Evolutionary conservation across 2,113 vertebrate genomes (phyloP).

Genomic region (Pseudopipra pipra): DNA sequence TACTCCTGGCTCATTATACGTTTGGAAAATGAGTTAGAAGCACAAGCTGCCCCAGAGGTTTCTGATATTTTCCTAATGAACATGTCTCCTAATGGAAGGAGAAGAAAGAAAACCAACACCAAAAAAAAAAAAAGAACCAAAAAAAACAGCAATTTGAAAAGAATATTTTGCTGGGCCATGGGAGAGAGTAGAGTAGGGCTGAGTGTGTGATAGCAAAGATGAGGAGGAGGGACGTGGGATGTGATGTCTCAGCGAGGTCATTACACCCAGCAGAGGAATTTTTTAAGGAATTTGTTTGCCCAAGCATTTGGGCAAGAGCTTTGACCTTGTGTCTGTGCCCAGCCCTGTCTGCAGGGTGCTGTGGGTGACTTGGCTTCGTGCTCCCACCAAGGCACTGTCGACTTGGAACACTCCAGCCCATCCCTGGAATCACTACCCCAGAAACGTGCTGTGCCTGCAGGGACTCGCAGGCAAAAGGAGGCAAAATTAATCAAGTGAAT

Average conservation of each 20-base stretch:
- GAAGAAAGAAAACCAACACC: neutral
- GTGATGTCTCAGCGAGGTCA: rapidly evolving
- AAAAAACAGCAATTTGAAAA: neutral
- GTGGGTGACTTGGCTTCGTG: rapidly evolving
- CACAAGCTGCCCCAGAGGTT: constrained; percentile 78
- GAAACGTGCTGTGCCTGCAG: rapidly evolving
- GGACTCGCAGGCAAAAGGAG: neutral
- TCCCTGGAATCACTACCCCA: neutral
- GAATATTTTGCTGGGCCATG: neutral
- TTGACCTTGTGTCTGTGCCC: neutral
- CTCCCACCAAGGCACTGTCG: rapidly evolving
- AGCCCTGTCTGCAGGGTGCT: neutral
- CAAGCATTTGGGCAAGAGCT: neutral
- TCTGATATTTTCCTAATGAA: constrained; percentile 81
- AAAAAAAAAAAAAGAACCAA: no score
- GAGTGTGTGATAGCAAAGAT: neutral
- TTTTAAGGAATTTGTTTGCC: neutral
- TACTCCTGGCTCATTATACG: constrained; percentile 80
- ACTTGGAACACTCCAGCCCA: rapidly evolving
- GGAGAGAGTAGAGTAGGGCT: neutral
- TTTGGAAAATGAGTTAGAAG: constrained; percentile 82
- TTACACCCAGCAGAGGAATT: neutral
- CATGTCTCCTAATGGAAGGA: constrained; percentile 59
- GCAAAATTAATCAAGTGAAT: constrained; percentile 14
- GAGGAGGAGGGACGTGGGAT: neutral